These are phyloP conservation scores for Mycetomoellerius zeteki DNA, from an alignment of 1,140 invertebrate genomes.

Conservation along the genomic window DNA sequence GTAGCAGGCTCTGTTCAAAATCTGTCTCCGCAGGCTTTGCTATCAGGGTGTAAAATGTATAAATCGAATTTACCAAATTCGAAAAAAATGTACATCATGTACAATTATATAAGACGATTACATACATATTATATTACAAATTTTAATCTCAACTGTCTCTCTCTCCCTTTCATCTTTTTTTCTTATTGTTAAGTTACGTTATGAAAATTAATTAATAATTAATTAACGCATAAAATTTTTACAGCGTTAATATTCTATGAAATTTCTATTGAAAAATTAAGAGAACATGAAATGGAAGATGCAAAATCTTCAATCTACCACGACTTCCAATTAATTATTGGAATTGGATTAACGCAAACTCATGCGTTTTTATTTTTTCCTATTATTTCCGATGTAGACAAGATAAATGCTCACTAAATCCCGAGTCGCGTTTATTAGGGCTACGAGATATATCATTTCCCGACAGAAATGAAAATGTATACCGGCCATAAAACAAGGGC, in stretches of 20 bases:
- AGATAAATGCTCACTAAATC: conserved; percentile 57
- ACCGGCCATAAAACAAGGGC: conserved; percentile 60
- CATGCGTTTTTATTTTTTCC: conserved; percentile 14
- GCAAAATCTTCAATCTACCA: background rate
- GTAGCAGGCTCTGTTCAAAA: too few species aligned
- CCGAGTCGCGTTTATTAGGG: conserved; percentile 60
- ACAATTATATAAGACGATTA: too few species aligned
- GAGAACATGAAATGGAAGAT: background rate
- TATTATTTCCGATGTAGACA: conserved; percentile 40
- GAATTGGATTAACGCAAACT: conserved; percentile 25
- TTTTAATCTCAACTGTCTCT: background rate
- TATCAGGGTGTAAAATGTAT: background rate
- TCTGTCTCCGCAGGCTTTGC: too few species aligned
- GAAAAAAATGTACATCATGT: background rate
- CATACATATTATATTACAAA: background rate
- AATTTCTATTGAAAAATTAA: background rate
- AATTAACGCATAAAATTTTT: background rate
- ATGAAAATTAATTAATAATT: background rate
- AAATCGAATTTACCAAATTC: background rate
- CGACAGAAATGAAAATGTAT: conserved; percentile 38
- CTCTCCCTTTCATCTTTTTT: background rate
- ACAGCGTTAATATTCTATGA: background rate
- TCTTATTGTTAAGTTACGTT: background rate
- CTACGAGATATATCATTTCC: conserved; percentile 58
- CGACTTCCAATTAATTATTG: conserved; percentile 16